A percentile compares a stretch with the other conserved stretches of the same genome.
Conservation (phyloP, 2,888 invertebrate species). For the Callyntrura guangdongensis region DNA sequence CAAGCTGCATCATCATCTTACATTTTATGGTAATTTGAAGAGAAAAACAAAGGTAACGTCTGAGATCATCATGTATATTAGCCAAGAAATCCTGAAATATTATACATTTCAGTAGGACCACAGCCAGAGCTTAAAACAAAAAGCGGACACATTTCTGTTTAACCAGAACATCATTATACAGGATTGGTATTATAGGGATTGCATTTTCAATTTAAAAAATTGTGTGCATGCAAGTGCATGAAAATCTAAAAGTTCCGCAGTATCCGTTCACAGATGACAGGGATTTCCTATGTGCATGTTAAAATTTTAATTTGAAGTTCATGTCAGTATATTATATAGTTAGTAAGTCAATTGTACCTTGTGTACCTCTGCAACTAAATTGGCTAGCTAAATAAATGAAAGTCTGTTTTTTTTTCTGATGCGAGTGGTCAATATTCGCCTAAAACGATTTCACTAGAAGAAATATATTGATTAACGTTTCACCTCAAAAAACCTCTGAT, state of each 20-base stretch:
- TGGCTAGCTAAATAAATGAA: not conserved
- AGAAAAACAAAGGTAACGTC: not conserved
- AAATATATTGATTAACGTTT: constrained; percentile 31
- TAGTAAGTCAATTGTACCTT: too few relatives aligned
- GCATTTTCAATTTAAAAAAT: too few relatives aligned
- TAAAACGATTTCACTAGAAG: constrained; percentile 1
- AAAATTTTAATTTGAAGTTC: too few relatives aligned
- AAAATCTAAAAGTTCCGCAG: too few relatives aligned
- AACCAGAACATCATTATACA: too few relatives aligned
- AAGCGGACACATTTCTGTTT: not conserved
- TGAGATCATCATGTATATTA: constrained; percentile 5
- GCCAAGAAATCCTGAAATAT: constrained; percentile 19
- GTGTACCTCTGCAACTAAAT: too few relatives aligned
- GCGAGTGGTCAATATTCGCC: constrained; percentile 9
- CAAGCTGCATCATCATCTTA: constrained; percentile 49
- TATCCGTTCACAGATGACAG: too few relatives aligned
- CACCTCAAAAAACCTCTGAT: not conserved
- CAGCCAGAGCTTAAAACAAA: not conserved
- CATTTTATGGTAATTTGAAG: constrained; percentile 35
- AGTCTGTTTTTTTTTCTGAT: not conserved
- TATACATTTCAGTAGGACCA: not conserved
- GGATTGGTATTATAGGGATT: too few relatives aligned
- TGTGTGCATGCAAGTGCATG: too few relatives aligned
- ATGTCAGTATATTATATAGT: not conserved
- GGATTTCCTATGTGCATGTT: too few relatives aligned